Conservation (phyloP, 2,888 invertebrate species). For the Cyclophora punctaria region DNA sequence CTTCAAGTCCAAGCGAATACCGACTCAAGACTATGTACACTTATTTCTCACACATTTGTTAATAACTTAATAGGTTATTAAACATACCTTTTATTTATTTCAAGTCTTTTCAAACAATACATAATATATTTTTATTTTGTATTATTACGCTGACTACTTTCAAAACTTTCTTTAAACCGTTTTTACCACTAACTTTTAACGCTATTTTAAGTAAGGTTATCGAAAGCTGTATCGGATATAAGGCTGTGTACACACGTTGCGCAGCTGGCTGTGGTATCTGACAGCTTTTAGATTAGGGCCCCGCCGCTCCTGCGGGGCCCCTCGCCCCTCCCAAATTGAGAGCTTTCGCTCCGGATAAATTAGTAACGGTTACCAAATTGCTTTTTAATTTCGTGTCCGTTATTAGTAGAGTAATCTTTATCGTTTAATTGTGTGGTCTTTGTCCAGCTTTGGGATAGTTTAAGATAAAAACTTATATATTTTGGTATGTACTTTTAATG, state of each 20-base stretch:
- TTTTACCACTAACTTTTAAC: background rate
- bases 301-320: constrained; percentile 30
- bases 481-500: background rate
- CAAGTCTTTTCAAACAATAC: too few relatives aligned
- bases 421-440: too few relatives aligned
- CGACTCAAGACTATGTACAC: too few relatives aligned
- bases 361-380: constrained; percentile 73
- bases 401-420: constrained; percentile 37
- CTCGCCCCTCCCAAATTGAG: constrained; percentile 62
- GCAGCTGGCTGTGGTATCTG: constrained; percentile 65
- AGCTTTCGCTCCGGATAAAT: constrained; percentile 63
- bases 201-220: background rate
- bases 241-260: constrained; percentile 46
- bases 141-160: too few relatives aligned
- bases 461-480: background rate
- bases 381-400: constrained; percentile 67
- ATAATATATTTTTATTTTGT: too few relatives aligned
- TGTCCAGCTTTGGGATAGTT: constrained; percentile 16
- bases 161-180: too few relatives aligned
- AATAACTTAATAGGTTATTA: too few relatives aligned
- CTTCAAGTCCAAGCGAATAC: too few relatives aligned
- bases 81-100: too few relatives aligned
- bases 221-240: constrained; percentile 24
- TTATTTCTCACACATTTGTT: too few relatives aligned
- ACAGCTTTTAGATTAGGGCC: constrained; percentile 72